Base-by-base conservation (phyloP, 2,113 vertebrate species). In the Siniperca knerii region DNA sequence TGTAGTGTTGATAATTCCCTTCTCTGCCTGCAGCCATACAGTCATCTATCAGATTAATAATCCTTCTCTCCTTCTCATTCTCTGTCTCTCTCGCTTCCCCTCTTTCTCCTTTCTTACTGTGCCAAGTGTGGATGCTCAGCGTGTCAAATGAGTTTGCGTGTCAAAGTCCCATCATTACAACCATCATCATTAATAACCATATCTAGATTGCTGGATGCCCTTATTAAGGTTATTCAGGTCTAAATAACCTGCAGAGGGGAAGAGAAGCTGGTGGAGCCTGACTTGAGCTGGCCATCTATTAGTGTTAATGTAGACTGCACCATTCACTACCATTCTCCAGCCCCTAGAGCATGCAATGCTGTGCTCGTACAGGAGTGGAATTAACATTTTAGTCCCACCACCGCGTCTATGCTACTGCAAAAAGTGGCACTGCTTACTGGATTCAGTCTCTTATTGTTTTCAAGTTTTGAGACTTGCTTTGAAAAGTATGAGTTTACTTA, bases 41-140 rank as follows among this genome's bases (percentile, higher is more conserved):
- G 91, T 94, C 93, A 93, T 95, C 92, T 94, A 95, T 96, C 94
- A 95, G 94, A 94, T 95, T 95, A 93, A 92, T 94, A 95, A 95
- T 95, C 94, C 91, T 79, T 81, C 83, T 85, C 85, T 83, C 79
- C 74, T 81, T 87, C 85, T 84, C 87, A 75, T 82, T 87, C 84
- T 85, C 86, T 69, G 13, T 44, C 73, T 11, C 73, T 42, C 73
- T 71, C 67, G 42, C 50, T 15, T 1, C 12, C 66, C 4, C 52
- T 48, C 35, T 8, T 2, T 80, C 85, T 83, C 76, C 76, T 92
- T 86, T 84, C 74, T 85, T 70, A 82, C 89, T 57, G 73, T 84
- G 84, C 84, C 85, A 84, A 89, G 85, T 83, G 84, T 87, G 77
- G 92, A 91, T 84, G 85, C 89, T 88, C 78, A 50, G 76, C 67